Evolutionary conservation across 2,888 invertebrate species (phyloP), one percentile per base, ranked within the genome.

Genomic region (Schrankia costaestrigalis): DNA sequence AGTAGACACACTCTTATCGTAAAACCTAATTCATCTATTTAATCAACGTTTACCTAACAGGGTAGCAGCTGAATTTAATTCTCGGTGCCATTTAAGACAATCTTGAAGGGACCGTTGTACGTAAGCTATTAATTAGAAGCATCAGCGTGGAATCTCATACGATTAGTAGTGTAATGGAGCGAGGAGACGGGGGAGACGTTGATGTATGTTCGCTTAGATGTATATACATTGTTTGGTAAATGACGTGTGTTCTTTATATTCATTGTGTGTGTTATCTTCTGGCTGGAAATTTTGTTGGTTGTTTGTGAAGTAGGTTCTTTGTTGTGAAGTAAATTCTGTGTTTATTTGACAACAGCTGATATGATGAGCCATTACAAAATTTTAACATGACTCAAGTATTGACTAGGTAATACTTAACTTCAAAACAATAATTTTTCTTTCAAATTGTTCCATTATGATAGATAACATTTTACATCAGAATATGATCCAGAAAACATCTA

Each of bases 91-190:
- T 58, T 51, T 57, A 34, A 60, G 61, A 64, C 64, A 62, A 57
- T 63, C 62, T 62, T 62, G 56, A 51, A 65, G 64, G 66, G 67
- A 64, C 63, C 53, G 58, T 51, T 56, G 48, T 56, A 56, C 59
- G 56, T 60, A 54, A 65, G 65, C 77, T 70, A 80, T 81, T 78
- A 78, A 80, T 81, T 78, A 76, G 69, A 67, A 57, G 75, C 76
- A 78, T 79, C 75, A 72, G 70, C 47, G 64, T 59, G 70, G 76
- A 79, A 81, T 82, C 80, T 72, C 66, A 70, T 73, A 72, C 78
- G 80, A 82, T 81, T 82, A 78, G 80, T 72, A 64, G 71, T 63
- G 75, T 78, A 82, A 80, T 80, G 78, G 74, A 69, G 70, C 74
- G 56, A 45, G 47, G 39, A 61, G 60, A 61, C 53, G 65, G 54